Base-by-base conservation (phyloP, 1,140 invertebrate species). In the Phocides pigmalion region DNA sequence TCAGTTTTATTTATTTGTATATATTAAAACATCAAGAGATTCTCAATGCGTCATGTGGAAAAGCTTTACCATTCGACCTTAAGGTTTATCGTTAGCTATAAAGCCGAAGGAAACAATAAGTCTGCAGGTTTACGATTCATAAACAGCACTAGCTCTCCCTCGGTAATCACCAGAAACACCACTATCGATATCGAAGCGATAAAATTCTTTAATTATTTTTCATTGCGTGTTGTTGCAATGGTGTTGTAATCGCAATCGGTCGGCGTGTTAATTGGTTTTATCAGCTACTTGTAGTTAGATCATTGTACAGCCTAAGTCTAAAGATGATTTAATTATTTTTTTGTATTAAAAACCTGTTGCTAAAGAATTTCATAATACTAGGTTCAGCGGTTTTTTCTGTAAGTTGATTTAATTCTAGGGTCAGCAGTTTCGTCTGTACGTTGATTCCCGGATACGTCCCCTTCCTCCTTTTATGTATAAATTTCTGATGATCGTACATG, bases 141-240 rank as follows among this genome's bases (percentile, higher is more conserved):
- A 46, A 46, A 19, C 35, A 46, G 17, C 8, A 20, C 42, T 6
- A n/a, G 17, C 16, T n/a, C 35, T 39, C 35, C 9, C n/a, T 12
- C 17, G 17, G 22, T 20, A 20, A 46, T 46, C 42, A 20, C 17
- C 9, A 20, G 0, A 46, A 46, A 19, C 1, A 46, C 12, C 37
- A 12, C 17, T 16, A 16, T 19, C 11, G 16, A 46, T 12, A 46
- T 46, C 19, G 5, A 46, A 46, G 42, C 12, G 19, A 46, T 46
- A 22, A 46, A 22, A 46, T 39, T 39, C 1, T 46, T 20, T 46
- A 46, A 46, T 46, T 46, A 46, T 17, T 46, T 46, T 46, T 11
- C 19, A 44, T 19, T 44, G 41, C 41, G 11, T 46, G 11, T 39
- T 39, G 35, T 39, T 39, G 14, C 35, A 14, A 39, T 3, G 14